These are phyloP conservation scores for Leptura quadrifasciata DNA, from an alignment of 2,888 invertebrate species.

Conservation along the genomic window DNA sequence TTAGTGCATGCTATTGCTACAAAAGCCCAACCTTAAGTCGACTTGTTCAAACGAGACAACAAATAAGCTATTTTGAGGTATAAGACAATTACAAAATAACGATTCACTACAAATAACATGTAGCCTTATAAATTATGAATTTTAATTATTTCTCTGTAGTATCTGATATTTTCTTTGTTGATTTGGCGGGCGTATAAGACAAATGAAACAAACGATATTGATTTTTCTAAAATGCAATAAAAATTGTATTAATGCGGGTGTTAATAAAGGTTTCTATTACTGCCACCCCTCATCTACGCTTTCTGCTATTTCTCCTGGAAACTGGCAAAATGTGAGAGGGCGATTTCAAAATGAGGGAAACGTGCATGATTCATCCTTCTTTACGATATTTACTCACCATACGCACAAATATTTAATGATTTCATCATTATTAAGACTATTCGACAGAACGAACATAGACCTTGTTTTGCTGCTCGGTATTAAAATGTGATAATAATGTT, in stretches of 20 bases:
- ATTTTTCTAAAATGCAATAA: slow-evolving; percentile 55
- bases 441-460: not conserved
- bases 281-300: slow-evolving; percentile 59
- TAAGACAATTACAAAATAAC: too few species aligned
- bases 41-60: too few species aligned
- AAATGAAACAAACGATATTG: slow-evolving; percentile 22
- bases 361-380: slow-evolving; percentile 71
- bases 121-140: not conserved
- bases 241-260: slow-evolving; percentile 64
- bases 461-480: not conserved
- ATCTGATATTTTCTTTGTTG: not conserved
- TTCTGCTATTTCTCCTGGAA: slow-evolving; percentile 69
- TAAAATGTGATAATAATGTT: too few species aligned
- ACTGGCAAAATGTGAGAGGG: slow-evolving; percentile 67
- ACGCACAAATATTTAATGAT: slow-evolving; percentile 68
- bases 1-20: too few species aligned
- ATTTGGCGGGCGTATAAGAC: not conserved
- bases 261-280: slow-evolving; percentile 66
- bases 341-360: slow-evolving; percentile 70
- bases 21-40: too few species aligned
- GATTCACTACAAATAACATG: too few species aligned
- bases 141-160: not conserved
- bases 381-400: slow-evolving; percentile 62
- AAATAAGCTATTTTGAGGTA: too few species aligned
- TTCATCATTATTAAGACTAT: slow-evolving; percentile 58